Base-by-base conservation (phyloP, 2,888 invertebrate species). In the Drosophila fulvimacula region DNA sequence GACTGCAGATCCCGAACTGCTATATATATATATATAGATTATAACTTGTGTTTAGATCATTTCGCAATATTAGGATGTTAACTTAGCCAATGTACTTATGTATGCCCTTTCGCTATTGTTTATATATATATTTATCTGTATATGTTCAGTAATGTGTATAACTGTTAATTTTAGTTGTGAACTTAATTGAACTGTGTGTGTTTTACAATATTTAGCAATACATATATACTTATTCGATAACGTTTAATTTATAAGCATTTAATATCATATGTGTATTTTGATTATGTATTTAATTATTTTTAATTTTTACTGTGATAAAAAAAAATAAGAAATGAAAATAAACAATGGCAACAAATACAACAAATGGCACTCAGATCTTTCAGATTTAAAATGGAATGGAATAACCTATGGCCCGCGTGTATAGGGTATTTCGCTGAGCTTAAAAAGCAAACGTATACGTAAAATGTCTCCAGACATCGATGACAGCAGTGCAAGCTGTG, bases 301-400 rank as follows among this genome's bases (percentile, higher is more conserved):
- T 87, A 79, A 81, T 88, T 88, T 90, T 91, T 91, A 90, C 91
- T 91, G 91, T 91, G 91, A 91, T 91, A 90, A 60, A 78, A 77
- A 82, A 48, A 36, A 36, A 36, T 21, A 17, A 24, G n/a, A 49
- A 41, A 38, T 19, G 30, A 41, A 55, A 82, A 73, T 72, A 79
- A 85, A 79, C 76, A 75, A 76, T 75, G 73, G 72, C 84, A 82
- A 80, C 66, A 69, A 69, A 69, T 55, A 44, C 52, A 61, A 62
- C 56, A 59, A 67, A 66, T 48, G 46, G 34, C 46, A 76, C 53
- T 17, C 17, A 21, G 7, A 13, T 34, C 34, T 9, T 19, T n/a
- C n/a, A 49, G 34, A 24, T 49, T 21, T 27, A 15, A 19, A 55
- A 27, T 24, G 27, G n/a, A 49, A 61, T 71, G 66, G 30, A 48